Percentiles rank a stretch among this genome's conserved stretches.
phyloP scores from a whole-genome alignment of 2,797 vertebrate species.

The Euphonia xanthogaster region DNA sequence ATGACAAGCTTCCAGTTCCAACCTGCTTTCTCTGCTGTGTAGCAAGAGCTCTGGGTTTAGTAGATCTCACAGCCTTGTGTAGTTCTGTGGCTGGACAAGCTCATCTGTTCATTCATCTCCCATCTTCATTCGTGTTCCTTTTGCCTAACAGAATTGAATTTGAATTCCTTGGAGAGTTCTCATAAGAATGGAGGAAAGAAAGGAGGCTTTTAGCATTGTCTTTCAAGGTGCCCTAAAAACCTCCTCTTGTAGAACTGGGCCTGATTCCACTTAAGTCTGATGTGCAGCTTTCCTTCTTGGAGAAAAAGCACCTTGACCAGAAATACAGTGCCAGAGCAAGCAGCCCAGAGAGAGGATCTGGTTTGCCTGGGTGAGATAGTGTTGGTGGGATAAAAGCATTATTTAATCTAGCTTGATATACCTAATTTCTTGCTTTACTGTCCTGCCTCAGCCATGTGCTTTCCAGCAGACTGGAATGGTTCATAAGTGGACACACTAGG shows the following conservation, averaged over 20 bases:
- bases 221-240: not conserved
- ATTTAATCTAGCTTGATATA: not conserved
- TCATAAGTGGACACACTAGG: fast-evolving
- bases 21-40: not conserved
- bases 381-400: not conserved
- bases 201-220: not conserved
- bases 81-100: not conserved
- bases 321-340: not conserved
- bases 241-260: not conserved
- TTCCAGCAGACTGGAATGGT: not conserved
- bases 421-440: not conserved
- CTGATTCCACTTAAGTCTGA: fast-evolving
- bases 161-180: not conserved
- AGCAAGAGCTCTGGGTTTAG: not conserved
- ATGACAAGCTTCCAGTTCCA: not conserved
- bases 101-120: not conserved
- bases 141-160: not conserved
- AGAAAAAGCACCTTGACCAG: not conserved
- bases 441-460: fast-evolving
- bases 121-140: not conserved
- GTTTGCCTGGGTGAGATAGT: not conserved
- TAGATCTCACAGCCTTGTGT: not conserved
- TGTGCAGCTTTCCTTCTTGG: not conserved
- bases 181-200: not conserved
- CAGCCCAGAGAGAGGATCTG: not conserved